phyloP scores from a whole-genome alignment of 1,140 invertebrate species.

The Panagrolaimus sp. region DNA sequence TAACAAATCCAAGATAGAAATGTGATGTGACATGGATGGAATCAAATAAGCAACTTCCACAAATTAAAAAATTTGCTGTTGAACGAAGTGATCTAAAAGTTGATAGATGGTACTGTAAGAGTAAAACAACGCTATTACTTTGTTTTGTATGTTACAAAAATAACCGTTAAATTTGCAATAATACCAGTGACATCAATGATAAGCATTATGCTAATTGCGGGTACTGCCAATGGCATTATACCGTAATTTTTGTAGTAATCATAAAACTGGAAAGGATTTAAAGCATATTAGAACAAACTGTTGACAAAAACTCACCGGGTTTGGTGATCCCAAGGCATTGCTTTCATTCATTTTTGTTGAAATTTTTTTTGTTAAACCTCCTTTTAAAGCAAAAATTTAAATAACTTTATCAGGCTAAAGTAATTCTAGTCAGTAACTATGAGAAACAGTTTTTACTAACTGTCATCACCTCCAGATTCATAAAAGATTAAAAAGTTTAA shows the following conservation, averaged over 20 bases:
- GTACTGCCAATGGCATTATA: not conserved
- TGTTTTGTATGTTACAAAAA: slow-evolving; percentile 1
- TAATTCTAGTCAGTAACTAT: too few species aligned
- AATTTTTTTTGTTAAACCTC: too few species aligned
- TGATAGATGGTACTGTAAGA: not conserved
- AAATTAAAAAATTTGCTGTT: not conserved
- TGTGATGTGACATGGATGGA: not conserved
- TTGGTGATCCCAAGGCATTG: too few species aligned
- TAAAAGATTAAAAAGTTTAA: too few species aligned
- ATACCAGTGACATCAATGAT: not conserved
- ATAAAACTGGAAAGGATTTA: not conserved
- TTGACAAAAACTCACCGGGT: not conserved
- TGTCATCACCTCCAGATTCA: too few species aligned
- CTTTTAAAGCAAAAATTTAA: too few species aligned
- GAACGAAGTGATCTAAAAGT: not conserved
- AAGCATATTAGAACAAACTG: not conserved
- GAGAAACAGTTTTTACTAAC: too few species aligned
- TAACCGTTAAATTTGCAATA: not conserved
- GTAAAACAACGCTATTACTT: not conserved
- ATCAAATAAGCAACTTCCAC: not conserved
- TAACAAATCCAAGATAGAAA: slow-evolving; percentile 2
- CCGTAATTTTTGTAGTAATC: not conserved
- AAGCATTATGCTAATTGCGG: not conserved
- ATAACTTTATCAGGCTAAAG: too few species aligned
- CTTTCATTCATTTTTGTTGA: too few species aligned